These are phyloP conservation scores for Ischnus inquisitorius DNA, from an alignment of 2,888 invertebrate species.

Conservation along the genomic window DNA sequence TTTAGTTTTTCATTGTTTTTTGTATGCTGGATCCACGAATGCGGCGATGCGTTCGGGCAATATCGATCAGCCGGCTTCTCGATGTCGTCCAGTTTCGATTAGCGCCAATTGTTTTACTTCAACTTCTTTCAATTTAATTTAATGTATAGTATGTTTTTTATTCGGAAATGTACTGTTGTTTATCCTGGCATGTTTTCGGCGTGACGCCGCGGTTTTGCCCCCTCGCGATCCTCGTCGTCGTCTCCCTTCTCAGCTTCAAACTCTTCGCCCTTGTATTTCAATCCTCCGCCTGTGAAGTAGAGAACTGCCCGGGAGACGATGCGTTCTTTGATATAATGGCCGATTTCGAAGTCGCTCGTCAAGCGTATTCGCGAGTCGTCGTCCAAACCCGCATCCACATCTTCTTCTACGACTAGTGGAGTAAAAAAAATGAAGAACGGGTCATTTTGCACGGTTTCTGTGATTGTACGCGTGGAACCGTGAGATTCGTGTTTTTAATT, in stretches of 20 bases:
- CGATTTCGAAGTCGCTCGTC: constrained; percentile 98
- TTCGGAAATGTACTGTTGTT: constrained; percentile 88
- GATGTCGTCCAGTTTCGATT: constrained; percentile 71
- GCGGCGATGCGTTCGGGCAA: constrained; percentile 76
- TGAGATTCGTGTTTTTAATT: constrained; percentile 99
- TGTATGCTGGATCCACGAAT: constrained; percentile 69
- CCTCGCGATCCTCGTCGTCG: constrained; percentile 86
- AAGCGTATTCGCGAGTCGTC: constrained; percentile 88
- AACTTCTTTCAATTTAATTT: too few species aligned
- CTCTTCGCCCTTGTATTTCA: constrained; percentile 93
- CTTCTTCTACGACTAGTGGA: constrained; percentile 93
- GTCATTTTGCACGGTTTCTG: constrained; percentile 97
- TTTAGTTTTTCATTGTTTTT: constrained; percentile 66
- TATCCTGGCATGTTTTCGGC: constrained; percentile 85
- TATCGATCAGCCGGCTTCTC: constrained; percentile 74
- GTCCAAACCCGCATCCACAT: too few species aligned
- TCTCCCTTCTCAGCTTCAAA: constrained; percentile 88
- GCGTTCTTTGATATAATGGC: constrained; percentile 98
- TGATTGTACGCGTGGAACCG: constrained; percentile 96
- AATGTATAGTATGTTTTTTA: constrained; percentile 68
- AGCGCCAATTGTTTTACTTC: constrained; percentile 71
- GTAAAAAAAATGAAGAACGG: constrained; percentile 99
- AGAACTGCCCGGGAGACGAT: constrained; percentile 98
- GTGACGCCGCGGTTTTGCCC: constrained; percentile 83
- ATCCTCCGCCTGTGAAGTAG: constrained; percentile 93